These are phyloP conservation scores for Remorina albescens DNA, from an alignment of 2,797 vertebrate species.

Conservation along the genomic window DNA sequence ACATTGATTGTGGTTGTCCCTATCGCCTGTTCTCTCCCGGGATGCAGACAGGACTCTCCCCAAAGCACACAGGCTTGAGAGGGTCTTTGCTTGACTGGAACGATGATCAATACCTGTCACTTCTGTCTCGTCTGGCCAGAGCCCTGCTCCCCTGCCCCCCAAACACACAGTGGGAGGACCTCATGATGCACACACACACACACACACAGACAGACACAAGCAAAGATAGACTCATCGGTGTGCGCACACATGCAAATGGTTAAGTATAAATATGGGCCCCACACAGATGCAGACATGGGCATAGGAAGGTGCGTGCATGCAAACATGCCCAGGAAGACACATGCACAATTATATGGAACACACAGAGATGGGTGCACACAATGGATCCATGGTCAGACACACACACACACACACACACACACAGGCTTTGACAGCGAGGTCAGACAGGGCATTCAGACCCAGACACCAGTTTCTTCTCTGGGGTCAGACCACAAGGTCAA, in stretches of 20 bases:
- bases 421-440: slow-evolving; percentile 71
- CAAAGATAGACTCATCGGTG: slow-evolving; percentile 9
- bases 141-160: slow-evolving; percentile 40
- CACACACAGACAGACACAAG: slow-evolving; percentile 16
- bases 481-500: slow-evolving; percentile 85
- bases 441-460: slow-evolving; percentile 81
- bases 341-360: slow-evolving; percentile 24
- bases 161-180: slow-evolving; percentile 28
- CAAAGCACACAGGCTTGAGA: slow-evolving; percentile 77
- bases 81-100: slow-evolving; percentile 79
- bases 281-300: slow-evolving; percentile 4
- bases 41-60: slow-evolving; percentile 69
- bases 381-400: slow-evolving; percentile 47
- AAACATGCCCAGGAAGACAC: slow-evolving; percentile 42
- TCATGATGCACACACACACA: slow-evolving; percentile 21
- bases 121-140: slow-evolving; percentile 80
- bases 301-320: slow-evolving; percentile 3
- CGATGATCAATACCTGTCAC: slow-evolving; percentile 87
- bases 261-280: slow-evolving; percentile 23
- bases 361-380: slow-evolving; percentile 19
- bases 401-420: slow-evolving; percentile 33
- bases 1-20: slow-evolving; percentile 77
- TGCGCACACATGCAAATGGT: slow-evolving; percentile 40
- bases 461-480: slow-evolving; percentile 81
- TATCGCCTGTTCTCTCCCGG: slow-evolving; percentile 51